Evolutionary conservation across 1,140 invertebrate genomes (phyloP).

Genomic region (Hylaeus volcanicus): DNA sequence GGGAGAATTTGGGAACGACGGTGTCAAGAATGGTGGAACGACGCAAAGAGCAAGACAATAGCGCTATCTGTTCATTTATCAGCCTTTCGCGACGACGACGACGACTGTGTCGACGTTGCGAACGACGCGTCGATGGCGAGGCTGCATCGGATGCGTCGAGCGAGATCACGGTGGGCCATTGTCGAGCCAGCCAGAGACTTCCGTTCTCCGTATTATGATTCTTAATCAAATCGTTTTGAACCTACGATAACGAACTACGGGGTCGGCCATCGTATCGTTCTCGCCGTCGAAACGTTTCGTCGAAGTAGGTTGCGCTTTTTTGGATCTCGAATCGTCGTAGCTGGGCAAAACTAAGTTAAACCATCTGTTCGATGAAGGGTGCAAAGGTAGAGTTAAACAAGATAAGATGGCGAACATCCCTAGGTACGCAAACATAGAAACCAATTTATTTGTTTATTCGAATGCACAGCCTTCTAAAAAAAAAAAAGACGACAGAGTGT

Average conservation of each 20-base stretch:
- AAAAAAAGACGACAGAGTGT: no score
- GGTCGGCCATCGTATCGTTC: constrained; percentile 6
- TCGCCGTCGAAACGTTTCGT: background rate
- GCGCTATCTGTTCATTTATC: constrained; percentile 80
- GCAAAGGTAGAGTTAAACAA: no score
- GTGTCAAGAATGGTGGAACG: constrained; percentile 53
- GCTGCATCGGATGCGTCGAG: constrained; percentile 60
- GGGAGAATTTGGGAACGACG: constrained; percentile 49
- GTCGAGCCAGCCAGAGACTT: constrained; percentile 64
- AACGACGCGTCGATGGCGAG: constrained; percentile 30
- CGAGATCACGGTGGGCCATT: constrained; percentile 64
- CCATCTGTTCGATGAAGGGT: no score
- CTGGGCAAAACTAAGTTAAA: no score
- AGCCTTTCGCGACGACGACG: constrained; percentile 65
- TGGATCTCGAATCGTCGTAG: background rate
- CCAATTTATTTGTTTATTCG: no score
- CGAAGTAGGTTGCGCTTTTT: background rate
- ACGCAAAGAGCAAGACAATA: constrained; percentile 75
- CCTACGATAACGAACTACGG: constrained; percentile 13
- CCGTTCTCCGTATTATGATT: constrained; percentile 75
- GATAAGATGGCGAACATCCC: no score
- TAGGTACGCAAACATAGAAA: no score
- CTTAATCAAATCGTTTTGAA: constrained; percentile 78
- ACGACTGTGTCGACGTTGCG: constrained; percentile 34
- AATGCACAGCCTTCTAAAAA: no score